Percentiles rank a stretch among this genome's conserved stretches.
Conservation (phyloP, 2,888 invertebrate species). For the Spilosoma lubricipeda region DNA sequence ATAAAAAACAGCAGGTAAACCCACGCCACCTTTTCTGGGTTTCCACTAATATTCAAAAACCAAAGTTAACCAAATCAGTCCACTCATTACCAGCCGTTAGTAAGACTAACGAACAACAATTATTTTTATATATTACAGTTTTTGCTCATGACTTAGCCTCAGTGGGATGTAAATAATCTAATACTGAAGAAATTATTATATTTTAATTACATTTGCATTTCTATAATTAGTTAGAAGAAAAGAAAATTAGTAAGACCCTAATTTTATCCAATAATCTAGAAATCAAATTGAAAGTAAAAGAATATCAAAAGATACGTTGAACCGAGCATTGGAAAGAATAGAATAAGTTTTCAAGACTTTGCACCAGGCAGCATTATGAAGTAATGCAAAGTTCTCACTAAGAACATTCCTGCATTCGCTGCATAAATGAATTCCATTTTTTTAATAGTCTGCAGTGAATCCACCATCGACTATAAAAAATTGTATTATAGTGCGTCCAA, state of each 20-base stretch:
- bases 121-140: too few species aligned
- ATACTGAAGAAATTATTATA: too few species aligned
- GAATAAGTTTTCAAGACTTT: constrained; percentile 11
- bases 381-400: constrained; percentile 13
- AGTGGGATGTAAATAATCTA: too few species aligned
- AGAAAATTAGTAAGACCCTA: too few species aligned
- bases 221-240: neutral
- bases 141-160: too few species aligned
- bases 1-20: too few species aligned
- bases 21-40: too few species aligned
- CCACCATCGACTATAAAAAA: neutral
- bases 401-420: constrained; percentile 5
- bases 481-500: too few species aligned
- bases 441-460: neutral
- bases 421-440: neutral
- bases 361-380: neutral
- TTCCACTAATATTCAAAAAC: too few species aligned
- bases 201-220: neutral
- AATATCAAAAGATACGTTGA: neutral
- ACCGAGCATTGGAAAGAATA: neutral
- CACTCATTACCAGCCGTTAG: too few species aligned
- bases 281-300: neutral
- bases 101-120: too few species aligned
- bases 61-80: too few species aligned
- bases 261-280: neutral